Conservation (phyloP, 2,888 invertebrate species). For the Drosophila incognita region DNA sequence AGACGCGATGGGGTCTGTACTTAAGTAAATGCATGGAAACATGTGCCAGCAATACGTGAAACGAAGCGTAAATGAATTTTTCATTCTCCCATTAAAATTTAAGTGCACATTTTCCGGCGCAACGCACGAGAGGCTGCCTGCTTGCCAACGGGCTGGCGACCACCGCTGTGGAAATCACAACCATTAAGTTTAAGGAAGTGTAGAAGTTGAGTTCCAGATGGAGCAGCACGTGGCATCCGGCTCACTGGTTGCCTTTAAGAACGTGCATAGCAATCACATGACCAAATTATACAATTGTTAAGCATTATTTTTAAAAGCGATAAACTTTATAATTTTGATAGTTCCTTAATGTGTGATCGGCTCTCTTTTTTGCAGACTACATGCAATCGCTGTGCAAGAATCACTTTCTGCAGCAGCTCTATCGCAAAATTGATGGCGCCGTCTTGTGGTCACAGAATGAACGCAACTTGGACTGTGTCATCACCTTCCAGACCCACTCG, state of each 20-base stretch:
- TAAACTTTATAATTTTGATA: not conserved
- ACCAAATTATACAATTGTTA: conserved; percentile 44
- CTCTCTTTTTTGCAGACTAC: conserved; percentile 88
- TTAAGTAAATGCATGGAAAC: conserved; percentile 57
- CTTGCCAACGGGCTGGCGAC: conserved; percentile 1
- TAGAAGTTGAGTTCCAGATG: conserved; percentile 43
- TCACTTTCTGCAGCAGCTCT: conserved; percentile 94
- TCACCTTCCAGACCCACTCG: conserved; percentile 97
- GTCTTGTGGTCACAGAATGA: conserved; percentile 96
- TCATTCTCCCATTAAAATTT: conserved; percentile 79
- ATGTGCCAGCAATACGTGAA: conserved; percentile 74
- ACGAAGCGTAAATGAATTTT: conserved; percentile 82
- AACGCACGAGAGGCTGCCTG: conserved; percentile 64
- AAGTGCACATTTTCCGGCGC: conserved; percentile 81
- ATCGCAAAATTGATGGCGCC: conserved; percentile 96
- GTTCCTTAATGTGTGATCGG: conserved; percentile 10
- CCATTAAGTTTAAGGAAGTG: conserved; percentile 74
- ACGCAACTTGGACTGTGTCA: conserved; percentile 94
- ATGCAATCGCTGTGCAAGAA: conserved; percentile 96
- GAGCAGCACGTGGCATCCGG: conserved; percentile 27
- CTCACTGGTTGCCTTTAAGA: conserved; percentile 4
- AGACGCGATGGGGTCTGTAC: conserved; percentile 29
- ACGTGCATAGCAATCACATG: conserved; percentile 15
- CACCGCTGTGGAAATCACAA: conserved; percentile 49
- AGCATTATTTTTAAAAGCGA: conserved; percentile 23